Evolutionary conservation across 2,113 vertebrate genomes (phyloP).

Genomic region (Spermophilus dauricus): DNA sequence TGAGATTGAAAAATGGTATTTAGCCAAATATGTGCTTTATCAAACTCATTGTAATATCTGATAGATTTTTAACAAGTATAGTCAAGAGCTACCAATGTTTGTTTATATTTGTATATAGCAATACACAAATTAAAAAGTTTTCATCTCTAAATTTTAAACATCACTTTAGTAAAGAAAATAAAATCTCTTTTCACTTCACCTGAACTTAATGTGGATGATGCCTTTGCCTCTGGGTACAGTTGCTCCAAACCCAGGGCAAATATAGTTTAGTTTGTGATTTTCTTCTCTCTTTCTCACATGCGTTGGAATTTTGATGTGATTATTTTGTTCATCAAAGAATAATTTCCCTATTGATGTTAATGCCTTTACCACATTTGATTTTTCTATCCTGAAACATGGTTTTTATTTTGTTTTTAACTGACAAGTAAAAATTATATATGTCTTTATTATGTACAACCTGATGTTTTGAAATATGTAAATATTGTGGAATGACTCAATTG

Average conservation of each 20-base stretch:
- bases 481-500: not conserved
- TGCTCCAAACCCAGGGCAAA: not conserved
- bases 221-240: not conserved
- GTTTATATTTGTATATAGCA: not conserved
- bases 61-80: conserved; percentile 10
- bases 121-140: not conserved
- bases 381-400: not conserved
- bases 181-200: not conserved
- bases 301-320: not conserved
- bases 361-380: not conserved
- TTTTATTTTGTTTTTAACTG: not conserved
- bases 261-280: not conserved
- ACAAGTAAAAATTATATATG: not conserved
- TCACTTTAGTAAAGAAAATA: not conserved
- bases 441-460: not conserved
- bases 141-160: not conserved
- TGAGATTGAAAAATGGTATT: not conserved
- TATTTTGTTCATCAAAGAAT: not conserved
- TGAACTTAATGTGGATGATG: not conserved
- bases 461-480: not conserved
- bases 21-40: not conserved
- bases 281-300: not conserved
- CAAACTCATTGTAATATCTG: not conserved
- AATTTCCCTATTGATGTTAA: not conserved
- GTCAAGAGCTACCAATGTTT: not conserved